Conservation (phyloP, 2,113 vertebrate species). For the Bubalus kerabau region DNA sequence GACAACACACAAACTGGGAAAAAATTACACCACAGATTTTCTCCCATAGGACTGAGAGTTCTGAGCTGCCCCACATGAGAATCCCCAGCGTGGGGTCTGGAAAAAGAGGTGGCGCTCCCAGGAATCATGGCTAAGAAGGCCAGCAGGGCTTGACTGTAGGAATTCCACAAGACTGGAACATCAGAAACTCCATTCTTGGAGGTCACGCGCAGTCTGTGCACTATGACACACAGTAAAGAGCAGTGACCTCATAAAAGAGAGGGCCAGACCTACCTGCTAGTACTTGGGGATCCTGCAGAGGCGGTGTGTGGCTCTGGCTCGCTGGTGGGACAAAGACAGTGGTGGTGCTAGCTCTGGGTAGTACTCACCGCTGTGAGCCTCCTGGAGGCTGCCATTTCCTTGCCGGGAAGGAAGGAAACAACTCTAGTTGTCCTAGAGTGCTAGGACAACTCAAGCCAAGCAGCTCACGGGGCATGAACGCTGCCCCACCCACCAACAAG, state of each 20-base stretch:
- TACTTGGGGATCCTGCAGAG: not conserved
- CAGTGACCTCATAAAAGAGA: not conserved
- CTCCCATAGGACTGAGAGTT: not conserved
- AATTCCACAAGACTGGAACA: not conserved
- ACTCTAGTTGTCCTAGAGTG: no score
- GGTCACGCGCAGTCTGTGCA: not conserved
- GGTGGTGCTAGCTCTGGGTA: not conserved
- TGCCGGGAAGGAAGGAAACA: no score
- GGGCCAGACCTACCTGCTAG: not conserved
- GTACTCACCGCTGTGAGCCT: not conserved
- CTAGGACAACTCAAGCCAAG: not conserved
- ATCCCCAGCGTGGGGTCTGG: not conserved
- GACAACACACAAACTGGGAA: not conserved
- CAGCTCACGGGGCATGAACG: not conserved
- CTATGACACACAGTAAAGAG: not conserved
- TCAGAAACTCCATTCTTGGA: not conserved
- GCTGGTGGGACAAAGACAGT: not conserved
- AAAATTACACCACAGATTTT: not conserved
- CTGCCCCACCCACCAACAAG: not conserved
- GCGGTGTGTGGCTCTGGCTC: not conserved
- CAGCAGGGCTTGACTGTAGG: not conserved
- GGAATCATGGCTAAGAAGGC: not conserved
- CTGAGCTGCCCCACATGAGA: not conserved
- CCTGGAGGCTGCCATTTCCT: not conserved
- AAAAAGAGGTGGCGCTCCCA: not conserved